A percentile compares a stretch with the other conserved stretches of the same genome.
Conservation (phyloP, 2,797 vertebrate species). For the Kryptolebias ocellatus region DNA sequence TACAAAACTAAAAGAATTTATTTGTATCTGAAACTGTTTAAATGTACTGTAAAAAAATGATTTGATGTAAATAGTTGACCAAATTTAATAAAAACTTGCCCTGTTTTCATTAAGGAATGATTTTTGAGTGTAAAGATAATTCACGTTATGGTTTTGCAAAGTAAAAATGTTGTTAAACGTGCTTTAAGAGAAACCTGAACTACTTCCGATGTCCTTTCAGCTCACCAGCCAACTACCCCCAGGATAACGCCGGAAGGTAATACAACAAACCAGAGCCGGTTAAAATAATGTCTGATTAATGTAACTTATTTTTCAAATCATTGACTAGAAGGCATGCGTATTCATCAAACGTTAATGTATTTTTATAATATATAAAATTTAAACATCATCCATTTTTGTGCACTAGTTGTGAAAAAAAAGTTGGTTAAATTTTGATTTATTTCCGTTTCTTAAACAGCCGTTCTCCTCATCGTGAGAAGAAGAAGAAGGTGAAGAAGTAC, state of each 20-base stretch:
- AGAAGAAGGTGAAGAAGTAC: constrained; percentile 95
- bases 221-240: constrained; percentile 76
- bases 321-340: constrained; percentile 11
- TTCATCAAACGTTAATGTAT: not conserved
- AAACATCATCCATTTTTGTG: constrained; percentile 6
- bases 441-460: constrained; percentile 72
- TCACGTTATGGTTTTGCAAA: constrained; percentile 21
- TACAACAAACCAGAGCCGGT: constrained; percentile 73
- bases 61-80: too few relatives aligned
- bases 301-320: too few relatives aligned
- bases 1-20: too few relatives aligned
- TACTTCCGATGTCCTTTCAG: constrained; percentile 80
- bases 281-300: constrained; percentile 38
- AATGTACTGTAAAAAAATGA: too few relatives aligned
- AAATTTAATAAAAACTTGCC: too few relatives aligned
- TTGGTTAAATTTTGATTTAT: not conserved
- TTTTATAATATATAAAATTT: constrained; percentile 13
- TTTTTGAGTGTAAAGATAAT: constrained; percentile 3
- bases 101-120: too few relatives aligned
- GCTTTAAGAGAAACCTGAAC: constrained; percentile 72
- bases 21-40: too few relatives aligned
- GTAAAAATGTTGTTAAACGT: constrained; percentile 42
- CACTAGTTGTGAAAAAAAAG: constrained; percentile 17
- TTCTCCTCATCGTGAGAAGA: constrained; percentile 93
- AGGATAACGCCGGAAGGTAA: constrained; percentile 82